Base-by-base conservation (phyloP, 2,113 vertebrate species). In the Athene cunicularia region DNA sequence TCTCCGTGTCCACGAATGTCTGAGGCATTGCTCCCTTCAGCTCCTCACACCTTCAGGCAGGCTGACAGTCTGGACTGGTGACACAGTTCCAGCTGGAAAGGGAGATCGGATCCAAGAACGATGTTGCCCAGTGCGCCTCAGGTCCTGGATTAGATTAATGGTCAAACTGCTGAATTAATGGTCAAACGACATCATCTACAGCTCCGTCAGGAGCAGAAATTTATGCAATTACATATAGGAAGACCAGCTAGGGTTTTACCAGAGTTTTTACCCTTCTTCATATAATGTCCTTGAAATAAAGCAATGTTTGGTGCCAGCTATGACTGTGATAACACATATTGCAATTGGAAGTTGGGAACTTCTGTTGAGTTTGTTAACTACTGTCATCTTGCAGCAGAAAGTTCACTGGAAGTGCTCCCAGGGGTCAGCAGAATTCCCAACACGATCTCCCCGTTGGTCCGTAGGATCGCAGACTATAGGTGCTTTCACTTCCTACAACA, bases 61-160 rank as follows among this genome's bases (percentile, higher is more conserved):
- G 28, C 49, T 80, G 37, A 16, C 23, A 12, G 22, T 47, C 39
- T 9, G 5, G 74, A 12, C 30, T 22, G 68, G 30, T 66, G 68
- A 2, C 33, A 3, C 0, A 0, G 8, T 52, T 53, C 71, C 22
- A 49, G 24, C 33, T 6, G 20, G 15, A 12, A 23, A 21, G 19
- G 33, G 12, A 18, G 39, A 21, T 3, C 30, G n/a, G 18, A 27
- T 35, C 33, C 43, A 24, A 45, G 32, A 58, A 8, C 17, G 52
- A 19, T 4, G 15, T 27, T 71, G 41, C 27, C 35, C 17, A 22
- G 20, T 14, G 30, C 9, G 16, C 41, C 14, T 21, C 32, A 8
- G 32, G 21, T 35, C 21, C 12, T 79, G 35, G 21, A 4, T 64
- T 50, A 13, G 8, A 15, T 43, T 45, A 28, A n/a, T 14, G 32